A percentile compares a stretch with the other conserved stretches of the same genome.
Conservation (phyloP, 1,140 invertebrate genomes). For the Drosophila hydei region DNA sequence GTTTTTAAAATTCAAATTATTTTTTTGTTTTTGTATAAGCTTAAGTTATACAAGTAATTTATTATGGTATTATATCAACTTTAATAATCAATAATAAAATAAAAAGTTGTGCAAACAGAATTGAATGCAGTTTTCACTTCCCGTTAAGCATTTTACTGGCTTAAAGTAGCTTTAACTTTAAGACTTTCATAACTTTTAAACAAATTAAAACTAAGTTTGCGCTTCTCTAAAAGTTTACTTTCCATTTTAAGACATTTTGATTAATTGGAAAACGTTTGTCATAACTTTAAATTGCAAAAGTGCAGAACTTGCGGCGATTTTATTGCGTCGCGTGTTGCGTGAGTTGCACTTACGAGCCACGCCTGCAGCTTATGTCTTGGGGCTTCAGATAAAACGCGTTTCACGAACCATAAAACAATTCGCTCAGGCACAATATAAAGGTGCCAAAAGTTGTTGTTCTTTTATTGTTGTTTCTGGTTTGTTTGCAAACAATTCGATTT, state of each 20-base stretch:
- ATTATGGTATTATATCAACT: too few species aligned
- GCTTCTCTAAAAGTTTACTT: background rate
- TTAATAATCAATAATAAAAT: too few species aligned
- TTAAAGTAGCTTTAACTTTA: background rate
- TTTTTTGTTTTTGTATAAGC: too few species aligned
- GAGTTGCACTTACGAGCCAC: conserved; percentile 26
- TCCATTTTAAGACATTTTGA: background rate
- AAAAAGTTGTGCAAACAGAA: too few species aligned
- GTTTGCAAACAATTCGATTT: conserved; percentile 36
- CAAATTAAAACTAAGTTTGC: background rate
- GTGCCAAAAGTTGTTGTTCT: conserved; percentile 10
- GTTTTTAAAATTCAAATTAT: too few species aligned
- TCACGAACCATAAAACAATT: conserved; percentile 5
- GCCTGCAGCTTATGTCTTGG: too few species aligned
- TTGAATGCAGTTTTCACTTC: too few species aligned
- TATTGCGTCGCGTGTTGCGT: conserved; percentile 11
- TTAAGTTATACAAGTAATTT: too few species aligned
- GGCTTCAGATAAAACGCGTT: too few species aligned
- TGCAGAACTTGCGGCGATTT: conserved; percentile 5
- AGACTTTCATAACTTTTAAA: background rate
- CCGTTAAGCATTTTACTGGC: too few species aligned
- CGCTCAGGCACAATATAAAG: conserved; percentile 4
- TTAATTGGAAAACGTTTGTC: conserved; percentile 32
- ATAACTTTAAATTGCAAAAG: background rate
- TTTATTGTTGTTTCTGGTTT: conserved; percentile 11